Base-by-base conservation (phyloP, 2,888 invertebrate genomes). In the Heliconius sara region DNA sequence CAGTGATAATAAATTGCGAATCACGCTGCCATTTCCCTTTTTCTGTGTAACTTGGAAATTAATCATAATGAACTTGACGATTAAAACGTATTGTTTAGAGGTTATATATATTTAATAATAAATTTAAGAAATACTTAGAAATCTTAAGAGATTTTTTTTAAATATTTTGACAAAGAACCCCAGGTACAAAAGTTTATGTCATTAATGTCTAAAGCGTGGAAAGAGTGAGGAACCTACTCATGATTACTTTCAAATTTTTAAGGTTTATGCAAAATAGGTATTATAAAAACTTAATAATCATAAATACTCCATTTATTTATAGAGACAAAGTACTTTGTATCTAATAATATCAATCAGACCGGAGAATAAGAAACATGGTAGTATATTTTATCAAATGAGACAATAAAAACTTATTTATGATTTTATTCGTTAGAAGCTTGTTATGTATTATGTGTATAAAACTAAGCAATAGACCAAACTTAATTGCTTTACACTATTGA, bases 1-100 rank as follows among this genome's bases (percentile, higher is more conserved):
- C 78, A 67, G 68, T 75, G 74, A 60, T 75, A 70, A 79, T 79
- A 75, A 79, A 76, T 75, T 79, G 60, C 30, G 57, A 75, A 75
- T 39, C 39, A 73, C 73, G 60, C 39, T 16, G 52, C 22, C 68
- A 63, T 79, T 78, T 70, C 57, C 57, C 65, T 78, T 39, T 75
- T 68, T 79, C 57, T 68, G 0, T 70, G 70, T 43, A n/a, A 27
- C 25, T 74, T 60, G 57, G 67, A 47, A 66, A 65, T 66, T 47
- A 75, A 66, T 75, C 27, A 75, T 65, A n/a, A 30, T 27, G 27
- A 27, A 25, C 43, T 75, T 65, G 27, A 65, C 12, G 12, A 43
- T 27, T 27, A 4, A 43, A 47, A 47, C 2, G 39, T 22, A 39
- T 39, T 39, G 5, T 68, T 39, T n/a, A 66, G 25, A 63, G 27